phyloP scores from a whole-genome alignment of 2,888 invertebrate species.

The Acronicta psi region DNA sequence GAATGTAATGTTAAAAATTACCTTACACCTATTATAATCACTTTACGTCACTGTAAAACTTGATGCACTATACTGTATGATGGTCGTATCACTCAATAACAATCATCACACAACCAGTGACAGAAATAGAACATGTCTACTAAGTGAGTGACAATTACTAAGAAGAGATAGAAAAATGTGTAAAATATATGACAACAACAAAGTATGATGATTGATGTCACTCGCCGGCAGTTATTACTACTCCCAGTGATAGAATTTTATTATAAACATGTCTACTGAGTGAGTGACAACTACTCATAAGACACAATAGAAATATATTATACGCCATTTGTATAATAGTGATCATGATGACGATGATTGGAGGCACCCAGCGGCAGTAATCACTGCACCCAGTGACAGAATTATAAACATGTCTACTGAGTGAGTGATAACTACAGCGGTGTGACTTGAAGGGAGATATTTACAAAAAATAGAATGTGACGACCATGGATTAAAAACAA shows the following conservation, averaged over 20 bases:
- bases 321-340: no score
- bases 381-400: constrained; percentile 61
- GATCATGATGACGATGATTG: not conserved
- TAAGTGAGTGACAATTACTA: constrained; percentile 27
- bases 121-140: constrained; percentile 30
- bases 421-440: constrained; percentile 19
- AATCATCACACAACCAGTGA: constrained; percentile 44
- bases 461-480: no score
- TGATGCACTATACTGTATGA: no score
- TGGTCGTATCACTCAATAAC: not conserved
- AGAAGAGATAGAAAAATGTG: not conserved
- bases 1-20: no score
- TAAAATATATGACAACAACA: not conserved
- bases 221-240: constrained; percentile 9
- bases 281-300: constrained; percentile 22
- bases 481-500: no score
- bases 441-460: not conserved
- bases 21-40: no score
- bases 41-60: no score
- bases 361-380: constrained; percentile 8
- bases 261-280: constrained; percentile 44
- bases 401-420: constrained; percentile 51
- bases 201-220: not conserved
- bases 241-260: constrained; percentile 22
- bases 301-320: not conserved